Evolutionary conservation across 2,888 invertebrate species (phyloP), one percentile per base, ranked within the genome.

Genomic region (Criorhina ranunculi): DNA sequence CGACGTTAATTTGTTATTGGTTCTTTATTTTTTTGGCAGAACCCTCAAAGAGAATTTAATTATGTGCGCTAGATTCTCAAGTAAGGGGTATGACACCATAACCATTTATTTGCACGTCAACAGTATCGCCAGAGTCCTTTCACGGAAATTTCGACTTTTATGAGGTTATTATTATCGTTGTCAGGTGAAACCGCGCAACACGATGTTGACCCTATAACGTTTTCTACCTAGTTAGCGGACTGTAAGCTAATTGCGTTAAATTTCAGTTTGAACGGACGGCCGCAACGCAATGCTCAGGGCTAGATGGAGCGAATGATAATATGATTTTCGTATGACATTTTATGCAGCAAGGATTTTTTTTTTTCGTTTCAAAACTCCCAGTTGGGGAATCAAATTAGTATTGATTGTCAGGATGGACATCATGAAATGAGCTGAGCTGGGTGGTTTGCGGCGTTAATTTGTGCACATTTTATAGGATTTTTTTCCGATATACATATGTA

Each of bases 231-330:
- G 82, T 79, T 83, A 79, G 72, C 60, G 73, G 64, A 73, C 70
- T 79, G 79, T 60, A 62, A 75, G 72, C 67, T 83, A 83, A 79
- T 83, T 83, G 79, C 46, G 79, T 83, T 83, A 83, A 79, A 79
- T 64, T 79, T 79, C 83, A 83, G 83, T 69, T 83, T 78, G 49
- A 55, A 73, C 62, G 62, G 69, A 35, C 55, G 67, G 55, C 72
- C 79, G 35, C 42, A 12, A 35, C 55, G 24, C 64, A 31, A 15
- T 19, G 46, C 79, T 42, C 33, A 24, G 15, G 62, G 83, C 73
- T 69, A 29, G 64, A 79, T 83, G 69, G 62, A 62, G 62, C 79
- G 64, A 35, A 17, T 33, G 73, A 83, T 83, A 83, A 83, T 79
- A 55, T 79, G 79, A 83, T 83, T 83, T 83, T 83, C 79, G 66